Evolutionary conservation across 2,113 vertebrate species (phyloP), one percentile per base, ranked within the genome.

Genomic region (Apodemus sylvaticus): DNA sequence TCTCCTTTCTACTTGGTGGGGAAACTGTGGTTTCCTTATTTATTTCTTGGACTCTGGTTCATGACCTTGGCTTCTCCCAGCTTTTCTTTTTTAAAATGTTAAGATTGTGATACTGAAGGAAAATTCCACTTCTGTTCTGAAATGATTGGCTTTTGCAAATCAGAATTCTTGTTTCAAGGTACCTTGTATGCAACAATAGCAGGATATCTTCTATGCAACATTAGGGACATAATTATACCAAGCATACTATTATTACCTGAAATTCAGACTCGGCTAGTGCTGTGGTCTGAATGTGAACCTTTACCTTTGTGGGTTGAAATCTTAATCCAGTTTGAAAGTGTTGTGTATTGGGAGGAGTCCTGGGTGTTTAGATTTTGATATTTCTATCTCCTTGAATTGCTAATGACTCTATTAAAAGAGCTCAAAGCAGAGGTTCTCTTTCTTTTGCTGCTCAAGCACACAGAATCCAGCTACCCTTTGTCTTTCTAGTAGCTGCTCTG

Each of bases 101-200:
- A 70, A 83, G 34, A 60, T 76, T 76, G 93, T 1, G 64, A 31
- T 45, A 51, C 26, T 48, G 36, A 68, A 74, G 68, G 66, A 74
- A 74, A 70, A 60, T 9, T 36, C 39, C 3, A 3, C 16, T 88
- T 94, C 62, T 85, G 13, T 53, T 89, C 14, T 91, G 29, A 89
- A 92, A 64, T 62, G n/a, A 62, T 34, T 85, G 19, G 55, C 19
- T 88, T 95, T 94, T 55, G 29, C 29, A 85, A 92, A 79, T 88
- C 39, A 68, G 71, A 89, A n/a, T 79, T n/a, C 55, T 36, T 83
- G 73, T 77, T 91, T 96, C 55, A 51, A 39, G 60, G 19, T n/a
- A 31, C 1, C 7, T 58, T 26, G 17, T 51, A 20, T 48, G 86
- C 62, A 58, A 13, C 34, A 16, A 26, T 34, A 78, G 64, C 60